Evolutionary conservation across 2,888 invertebrate species (phyloP), one percentile per base, ranked within the genome.

Genomic region (Drosophila bunnanda): DNA sequence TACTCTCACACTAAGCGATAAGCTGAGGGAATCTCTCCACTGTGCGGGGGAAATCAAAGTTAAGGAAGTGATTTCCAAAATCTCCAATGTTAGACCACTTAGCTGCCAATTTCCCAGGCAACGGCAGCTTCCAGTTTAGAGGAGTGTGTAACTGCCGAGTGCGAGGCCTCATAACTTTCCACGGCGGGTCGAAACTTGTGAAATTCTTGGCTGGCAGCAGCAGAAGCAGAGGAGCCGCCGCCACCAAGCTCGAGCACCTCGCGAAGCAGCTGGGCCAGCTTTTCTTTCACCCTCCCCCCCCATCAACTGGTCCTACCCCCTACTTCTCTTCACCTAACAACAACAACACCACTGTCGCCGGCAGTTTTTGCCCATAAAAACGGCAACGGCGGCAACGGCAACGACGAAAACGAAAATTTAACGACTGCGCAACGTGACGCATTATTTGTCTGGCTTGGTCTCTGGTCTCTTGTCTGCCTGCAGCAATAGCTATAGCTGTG

Each of bases 361-460:
- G 75, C 66, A 61, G 68, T 75, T 80, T 65, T 80, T 80, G 82
- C 82, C 81, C 82, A 85, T 83, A 83, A 83, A 85, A 85, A 85
- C 64, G 60, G 64, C 64, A 62, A 56, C 55, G 25, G 32, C 80
- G 62, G 79, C 79, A 77, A 71, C 60, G 69, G 72, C 75, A 68
- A 82, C 80, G 77, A 80, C 79, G 88, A 82, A 85, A 87, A 87
- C 85, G 83, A 84, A 84, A 84, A 84, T 84, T 84, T 84, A 84
- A 84, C 83, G 83, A 84, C 83, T 84, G 83, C 83, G 83, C 83
- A 84, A 84, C 83, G 83, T 84, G 83, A 84, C 83, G 83, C 83
- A 84, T 84, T 84, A 85, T 84, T 84, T 84, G 83, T 84, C 83
- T 84, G 85, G 80, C 81, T 58, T 62, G 64, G 75, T 67, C 53